Evolutionary conservation across 2,113 vertebrate genomes (phyloP).

Genomic region (Microcebus lehilahytsara): DNA sequence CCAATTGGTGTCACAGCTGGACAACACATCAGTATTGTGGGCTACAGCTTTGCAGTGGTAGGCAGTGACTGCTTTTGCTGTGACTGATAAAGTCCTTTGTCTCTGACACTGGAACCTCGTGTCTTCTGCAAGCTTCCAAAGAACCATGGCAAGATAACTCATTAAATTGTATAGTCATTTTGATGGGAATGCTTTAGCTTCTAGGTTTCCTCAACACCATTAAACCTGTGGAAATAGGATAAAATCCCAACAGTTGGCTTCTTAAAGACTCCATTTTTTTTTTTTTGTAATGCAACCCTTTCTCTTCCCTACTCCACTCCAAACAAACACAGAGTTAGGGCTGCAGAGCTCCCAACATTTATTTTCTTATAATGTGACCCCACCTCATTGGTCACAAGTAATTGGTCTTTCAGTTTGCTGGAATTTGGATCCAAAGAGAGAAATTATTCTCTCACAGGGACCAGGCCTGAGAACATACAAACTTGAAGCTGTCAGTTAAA

Average conservation of each 20-base stretch:
- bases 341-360: not conserved
- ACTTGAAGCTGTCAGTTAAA: not conserved
- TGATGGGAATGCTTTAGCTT: not conserved
- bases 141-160: not conserved
- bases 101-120: not conserved
- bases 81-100: not conserved
- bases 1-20: not conserved
- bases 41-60: too few species aligned
- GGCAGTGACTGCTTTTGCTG: not conserved
- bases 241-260: not conserved
- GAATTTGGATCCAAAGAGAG: not conserved
- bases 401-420: slow-evolving; percentile 4
- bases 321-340: not conserved
- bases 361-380: not conserved
- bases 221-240: not conserved
- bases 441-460: slow-evolving; percentile 5
- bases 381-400: not conserved
- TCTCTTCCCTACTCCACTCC: not conserved
- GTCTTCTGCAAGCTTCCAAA: not conserved
- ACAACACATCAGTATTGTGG: not conserved
- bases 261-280: not conserved
- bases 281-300: not conserved
- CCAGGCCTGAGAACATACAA: not conserved
- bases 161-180: not conserved
- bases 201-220: not conserved